Evolutionary conservation across 2,113 vertebrate genomes (phyloP), one percentile per base, ranked within the genome.

Genomic region (Burhinus bistriatus): DNA sequence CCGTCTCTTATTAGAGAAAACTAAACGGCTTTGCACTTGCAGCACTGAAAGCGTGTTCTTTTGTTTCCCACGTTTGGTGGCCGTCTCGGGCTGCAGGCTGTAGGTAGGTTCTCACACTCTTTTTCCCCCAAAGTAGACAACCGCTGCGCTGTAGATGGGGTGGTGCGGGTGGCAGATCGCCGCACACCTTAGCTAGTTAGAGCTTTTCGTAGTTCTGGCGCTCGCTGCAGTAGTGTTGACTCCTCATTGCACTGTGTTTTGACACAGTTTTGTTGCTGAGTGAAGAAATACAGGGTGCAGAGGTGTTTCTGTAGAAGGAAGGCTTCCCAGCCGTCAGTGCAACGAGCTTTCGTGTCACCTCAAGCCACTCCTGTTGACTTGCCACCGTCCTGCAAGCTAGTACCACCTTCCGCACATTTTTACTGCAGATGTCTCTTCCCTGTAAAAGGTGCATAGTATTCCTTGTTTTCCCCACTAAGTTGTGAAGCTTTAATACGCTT

Each of bases 161-260:
- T 6, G 52, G 19, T 44, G 9, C 0, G 1, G 5, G 0, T 0
- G 30, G 73, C 26, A 19, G 30, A 3, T 32, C 0, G 1, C 75
- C 17, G 22, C 0, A 1, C 20, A 1, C 55, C 0, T 2, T 49
- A 55, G 81, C 7, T 8, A 1, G 0, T 23, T 65, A 82, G 83
- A 70, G 91, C 80, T 95, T 73, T 15, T 27, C 0, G 0, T 38
- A 26, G 55, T 17, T 12, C 59, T 42, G 51, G 55, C 47, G 71
- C n/a, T 38, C 1, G 2, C 83, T 34, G n/a, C n/a, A 32, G 32
- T 15, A 15, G 26, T 3, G 1, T 40, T 44, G 15, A 2, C 26
- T 47, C 59, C 13, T 66, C 27, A 0, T 23, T 29, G 51, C 68
- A 65, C 54, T 27, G 44, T 38, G 11, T 13, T 32, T 19, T 83